Evolutionary conservation across 2,888 invertebrate species (phyloP).

Genomic region (Catocala fraxini): DNA sequence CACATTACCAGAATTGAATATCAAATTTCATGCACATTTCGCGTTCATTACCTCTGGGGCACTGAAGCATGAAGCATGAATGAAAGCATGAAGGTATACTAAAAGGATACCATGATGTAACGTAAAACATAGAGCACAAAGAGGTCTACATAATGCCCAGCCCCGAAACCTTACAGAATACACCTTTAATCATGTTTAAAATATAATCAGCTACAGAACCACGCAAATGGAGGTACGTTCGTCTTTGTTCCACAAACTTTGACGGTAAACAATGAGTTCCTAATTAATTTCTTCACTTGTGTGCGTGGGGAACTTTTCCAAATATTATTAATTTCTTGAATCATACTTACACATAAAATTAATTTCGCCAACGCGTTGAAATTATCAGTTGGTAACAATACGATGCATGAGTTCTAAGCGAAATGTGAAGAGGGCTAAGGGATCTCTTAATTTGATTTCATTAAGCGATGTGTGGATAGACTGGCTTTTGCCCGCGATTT

Average conservation of each 20-base stretch:
- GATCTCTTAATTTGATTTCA: too few species aligned
- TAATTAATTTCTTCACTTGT: conserved; percentile 61
- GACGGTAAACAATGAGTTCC: conserved; percentile 57
- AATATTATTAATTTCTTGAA: conserved; percentile 47
- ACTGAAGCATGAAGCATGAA: too few species aligned
- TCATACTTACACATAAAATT: conserved; percentile 38
- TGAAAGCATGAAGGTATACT: too few species aligned
- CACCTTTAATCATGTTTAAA: conserved; percentile 14
- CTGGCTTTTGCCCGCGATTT: too few species aligned
- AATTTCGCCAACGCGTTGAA: conserved; percentile 33
- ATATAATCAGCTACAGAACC: conserved; percentile 34
- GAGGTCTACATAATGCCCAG: background rate
- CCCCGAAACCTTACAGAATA: background rate
- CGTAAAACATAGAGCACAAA: background rate
- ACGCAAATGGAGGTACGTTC: conserved; percentile 17
- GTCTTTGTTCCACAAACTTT: conserved; percentile 49
- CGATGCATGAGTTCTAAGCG: conserved; percentile 5
- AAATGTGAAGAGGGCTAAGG: too few species aligned
- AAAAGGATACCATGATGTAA: background rate
- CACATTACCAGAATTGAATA: too few species aligned
- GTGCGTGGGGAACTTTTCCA: conserved; percentile 43
- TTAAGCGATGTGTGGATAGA: too few species aligned
- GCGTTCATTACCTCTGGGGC: too few species aligned
- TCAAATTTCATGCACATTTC: too few species aligned
- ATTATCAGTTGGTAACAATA: conserved; percentile 43